Base-by-base conservation (phyloP, 2,113 vertebrate genomes). In the Apteryx mantelli region DNA sequence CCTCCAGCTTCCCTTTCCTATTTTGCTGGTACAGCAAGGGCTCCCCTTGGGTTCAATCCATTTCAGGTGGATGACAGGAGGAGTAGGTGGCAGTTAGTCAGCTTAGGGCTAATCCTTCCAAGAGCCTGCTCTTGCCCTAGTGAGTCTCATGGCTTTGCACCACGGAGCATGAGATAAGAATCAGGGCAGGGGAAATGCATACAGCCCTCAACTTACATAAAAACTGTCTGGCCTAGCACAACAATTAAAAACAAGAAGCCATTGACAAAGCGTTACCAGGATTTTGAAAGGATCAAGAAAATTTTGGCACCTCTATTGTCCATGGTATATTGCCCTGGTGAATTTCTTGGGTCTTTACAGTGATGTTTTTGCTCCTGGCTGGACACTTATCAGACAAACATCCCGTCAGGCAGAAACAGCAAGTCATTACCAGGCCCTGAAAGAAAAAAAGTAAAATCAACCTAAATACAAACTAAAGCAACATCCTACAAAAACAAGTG, bases 1-100 rank as follows among this genome's bases (percentile, higher is more conserved):
- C 95, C 93, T 96, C 60, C 55, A 96, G 89, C 93, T 97, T 95
- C 97, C 87, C 85, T 38, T 97, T 96, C 95, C 91, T 90, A 87
- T 4, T 5, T 64, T 4, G 1, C 13, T 60, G 52, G 56, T 22
- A 42, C 86, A 78, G 55, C 0, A 0, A 73, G 56, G 90, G 63
- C 89, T 94, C 66, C 82, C 65, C 0, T 3, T 38, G 0, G 0
- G 8, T 5, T 21, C 58, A 12, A 50, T 4, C 21, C 5, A 0
- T 36, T 64, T 73, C 9, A 3, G 64, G 19, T 61, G 76, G 66
- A 3, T 18, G 26, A 5, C 24, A 24, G 56, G 18, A 82, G 86
- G 46, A 52, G 69, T 0, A n/a, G 88, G n/a, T 21, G 70, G 74
- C 74, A 69, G 14, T 8, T 78, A 0, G 13, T 50, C 44, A 84